Evolutionary conservation across 1,140 invertebrate species (phyloP).

Genomic region (Chymomyza costata): DNA sequence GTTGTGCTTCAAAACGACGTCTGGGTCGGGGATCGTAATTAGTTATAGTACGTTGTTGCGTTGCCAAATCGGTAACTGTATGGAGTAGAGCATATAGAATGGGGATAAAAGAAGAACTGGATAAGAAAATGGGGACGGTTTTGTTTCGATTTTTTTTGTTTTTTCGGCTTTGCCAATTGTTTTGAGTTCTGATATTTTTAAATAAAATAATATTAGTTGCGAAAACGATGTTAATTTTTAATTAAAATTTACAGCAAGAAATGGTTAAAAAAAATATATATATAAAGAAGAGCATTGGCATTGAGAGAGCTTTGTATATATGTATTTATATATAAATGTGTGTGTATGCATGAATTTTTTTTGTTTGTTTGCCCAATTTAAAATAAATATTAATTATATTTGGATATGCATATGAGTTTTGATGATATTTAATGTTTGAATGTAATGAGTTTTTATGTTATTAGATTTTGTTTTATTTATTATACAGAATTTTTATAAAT

Average conservation of each 20-base stretch:
- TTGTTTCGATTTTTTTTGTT: slow-evolving; percentile 4
- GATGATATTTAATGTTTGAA: too few species aligned
- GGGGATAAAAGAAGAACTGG: slow-evolving; percentile 59
- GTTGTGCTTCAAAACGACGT: slow-evolving; percentile 58
- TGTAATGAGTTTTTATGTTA: too few species aligned
- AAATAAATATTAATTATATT: slow-evolving; percentile 7
- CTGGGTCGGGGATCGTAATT: slow-evolving; percentile 72
- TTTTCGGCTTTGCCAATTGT: slow-evolving; percentile 29
- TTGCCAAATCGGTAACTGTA: slow-evolving; percentile 72
- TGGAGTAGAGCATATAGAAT: slow-evolving; percentile 71
- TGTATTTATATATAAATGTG: slow-evolving; percentile 38
- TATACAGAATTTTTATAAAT: too few species aligned
- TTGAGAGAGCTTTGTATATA: slow-evolving; percentile 34
- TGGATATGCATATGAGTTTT: slow-evolving; percentile 20
- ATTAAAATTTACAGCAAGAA: slow-evolving; percentile 52
- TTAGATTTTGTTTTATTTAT: slow-evolving; percentile 7
- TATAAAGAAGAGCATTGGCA: too few species aligned
- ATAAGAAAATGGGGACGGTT: slow-evolving; percentile 25
- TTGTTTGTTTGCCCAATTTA: slow-evolving; percentile 24
- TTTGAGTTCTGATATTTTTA: slow-evolving; percentile 16
- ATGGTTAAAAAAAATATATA: slow-evolving; percentile 49
- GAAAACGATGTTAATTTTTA: slow-evolving; percentile 35
- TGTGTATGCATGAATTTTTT: slow-evolving; percentile 9
- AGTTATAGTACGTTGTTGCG: slow-evolving; percentile 69
- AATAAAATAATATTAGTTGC: slow-evolving; percentile 7